phyloP scores from a whole-genome alignment of 1,140 invertebrate genomes.

The Drosophila dunni region DNA sequence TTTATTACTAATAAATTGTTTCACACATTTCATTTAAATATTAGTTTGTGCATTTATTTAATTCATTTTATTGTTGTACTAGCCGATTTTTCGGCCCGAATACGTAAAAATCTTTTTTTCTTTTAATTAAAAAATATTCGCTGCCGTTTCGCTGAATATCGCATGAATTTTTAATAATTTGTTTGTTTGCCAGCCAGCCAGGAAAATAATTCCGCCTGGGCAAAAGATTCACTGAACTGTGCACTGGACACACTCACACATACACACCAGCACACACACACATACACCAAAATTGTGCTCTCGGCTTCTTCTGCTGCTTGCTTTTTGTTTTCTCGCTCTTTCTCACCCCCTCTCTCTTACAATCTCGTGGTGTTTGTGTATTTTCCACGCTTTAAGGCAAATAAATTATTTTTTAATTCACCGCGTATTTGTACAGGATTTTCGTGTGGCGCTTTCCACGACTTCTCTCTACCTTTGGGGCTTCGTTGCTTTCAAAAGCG shows the following conservation, averaged over 20 bases:
- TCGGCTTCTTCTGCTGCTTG: slow-evolving; percentile 22
- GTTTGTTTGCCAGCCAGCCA: slow-evolving; percentile 67
- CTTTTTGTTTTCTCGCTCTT: slow-evolving; percentile 33
- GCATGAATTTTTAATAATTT: slow-evolving; percentile 81
- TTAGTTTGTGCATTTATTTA: slow-evolving; percentile 1
- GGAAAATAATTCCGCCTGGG: slow-evolving; percentile 70
- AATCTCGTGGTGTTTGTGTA: slow-evolving; percentile 3
- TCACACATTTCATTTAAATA: slow-evolving; percentile 16
- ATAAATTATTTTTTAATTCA: slow-evolving; percentile 80
- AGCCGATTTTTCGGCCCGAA: not conserved
- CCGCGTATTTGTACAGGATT: slow-evolving; percentile 69
- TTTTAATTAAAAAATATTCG: slow-evolving; percentile 71
- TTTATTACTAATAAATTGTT: slow-evolving; percentile 12
- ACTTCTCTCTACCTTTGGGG: not conserved
- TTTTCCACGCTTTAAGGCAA: slow-evolving; percentile 59
- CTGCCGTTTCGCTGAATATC: slow-evolving; percentile 45
- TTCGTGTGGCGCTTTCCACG: slow-evolving; percentile 30
- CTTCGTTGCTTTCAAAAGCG: not conserved
- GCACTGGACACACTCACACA: slow-evolving; percentile 31
- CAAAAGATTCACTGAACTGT: slow-evolving; percentile 78
- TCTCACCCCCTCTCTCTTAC: not conserved
- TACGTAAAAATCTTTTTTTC: slow-evolving; percentile 21
- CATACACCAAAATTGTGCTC: slow-evolving; percentile 30
- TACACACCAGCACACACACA: slow-evolving; percentile 13
- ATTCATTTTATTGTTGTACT: slow-evolving; percentile 33